These are phyloP conservation scores for Pasiphila rectangulata DNA, from an alignment of 2,888 invertebrate genomes.

Conservation along the genomic window DNA sequence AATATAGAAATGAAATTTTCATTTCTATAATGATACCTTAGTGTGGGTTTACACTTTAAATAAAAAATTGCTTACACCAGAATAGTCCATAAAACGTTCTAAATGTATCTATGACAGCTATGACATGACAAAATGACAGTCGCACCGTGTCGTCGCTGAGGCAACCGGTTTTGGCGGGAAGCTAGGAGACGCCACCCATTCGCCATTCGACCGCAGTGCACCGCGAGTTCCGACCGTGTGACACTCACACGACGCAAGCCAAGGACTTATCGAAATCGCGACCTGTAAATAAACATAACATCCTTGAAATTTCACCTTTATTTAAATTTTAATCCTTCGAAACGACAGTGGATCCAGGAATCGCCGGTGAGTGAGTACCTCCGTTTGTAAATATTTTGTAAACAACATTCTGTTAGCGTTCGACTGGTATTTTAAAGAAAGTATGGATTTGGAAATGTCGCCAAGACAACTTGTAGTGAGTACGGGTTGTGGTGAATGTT, in stretches of 20 bases:
- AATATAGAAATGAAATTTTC: too few relatives aligned
- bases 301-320: not conserved
- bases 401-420: not conserved
- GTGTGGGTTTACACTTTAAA: too few relatives aligned
- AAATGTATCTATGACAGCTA: too few relatives aligned
- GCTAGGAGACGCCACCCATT: conserved; percentile 43
- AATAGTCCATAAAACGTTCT: too few relatives aligned
- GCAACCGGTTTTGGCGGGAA: conserved; percentile 75
- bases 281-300: conserved; percentile 36
- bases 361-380: conserved; percentile 38
- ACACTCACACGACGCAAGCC: conserved; percentile 69
- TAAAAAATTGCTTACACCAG: too few relatives aligned
- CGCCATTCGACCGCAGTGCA: conserved; percentile 77
- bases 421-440: conserved; percentile 1
- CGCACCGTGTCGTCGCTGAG: conserved; percentile 57
- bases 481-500: too few relatives aligned
- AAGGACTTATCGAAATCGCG: conserved; percentile 64
- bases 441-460: not conserved
- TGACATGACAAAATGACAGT: conserved; percentile 31
- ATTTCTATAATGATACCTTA: too few relatives aligned
- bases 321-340: not conserved
- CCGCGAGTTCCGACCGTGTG: conserved; percentile 67
- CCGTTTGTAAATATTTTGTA: conserved; percentile 12
- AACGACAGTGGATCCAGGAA: conserved; percentile 16
- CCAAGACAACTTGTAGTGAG: too few relatives aligned